Evolutionary conservation across 2,113 vertebrate genomes (phyloP), one percentile per base, ranked within the genome.

Genomic region (Engystomops pustulosus): DNA sequence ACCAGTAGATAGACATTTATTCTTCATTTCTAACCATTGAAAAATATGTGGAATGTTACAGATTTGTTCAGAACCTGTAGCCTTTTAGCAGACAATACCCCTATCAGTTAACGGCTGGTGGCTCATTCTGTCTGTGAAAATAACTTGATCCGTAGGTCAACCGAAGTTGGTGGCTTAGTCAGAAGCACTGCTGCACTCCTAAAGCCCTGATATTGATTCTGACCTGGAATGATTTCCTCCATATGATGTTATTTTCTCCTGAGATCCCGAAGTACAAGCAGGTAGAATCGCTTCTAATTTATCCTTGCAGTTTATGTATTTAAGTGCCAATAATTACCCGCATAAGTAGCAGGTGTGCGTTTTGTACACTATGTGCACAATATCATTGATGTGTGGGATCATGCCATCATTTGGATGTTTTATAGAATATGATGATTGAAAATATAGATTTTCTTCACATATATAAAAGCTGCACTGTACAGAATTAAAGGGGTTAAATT

Each of bases 261-360:
- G 60, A 17, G 60, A 65, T 65, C 27, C 27, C 17, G 30, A 65
- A 32, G 60, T 32, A 34, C 12, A 65, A 17, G 27, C 1, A 27
- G 58, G 11, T 32, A 32, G 30, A 17, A 3, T 65, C 10, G 1
- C 27, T 60, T 11, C 58, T 17, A 32, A 65, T 32, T 32, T 30
- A 30, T 11, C 60, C 15, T 65, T 8, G 15, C 27, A 17, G 14
- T 65, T 32, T 32, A 15, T 65, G 6, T 18, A 65, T 65, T 65
- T 34, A 20, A 32, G 60, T 65, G 4, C 5, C 27, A 32, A 15
- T 32, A 65, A 65, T 32, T 32, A 30, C 4, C 60, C 32, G 60
- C 27, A 65, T 65, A 65, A 65, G 60, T 10, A 32, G 27, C 60
- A 65, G 60, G 60, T 65, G 60, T 17, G 60, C n/a, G 17, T 65